phyloP scores from a whole-genome alignment of 2,888 invertebrate species.

The Xestia ashworthii region DNA sequence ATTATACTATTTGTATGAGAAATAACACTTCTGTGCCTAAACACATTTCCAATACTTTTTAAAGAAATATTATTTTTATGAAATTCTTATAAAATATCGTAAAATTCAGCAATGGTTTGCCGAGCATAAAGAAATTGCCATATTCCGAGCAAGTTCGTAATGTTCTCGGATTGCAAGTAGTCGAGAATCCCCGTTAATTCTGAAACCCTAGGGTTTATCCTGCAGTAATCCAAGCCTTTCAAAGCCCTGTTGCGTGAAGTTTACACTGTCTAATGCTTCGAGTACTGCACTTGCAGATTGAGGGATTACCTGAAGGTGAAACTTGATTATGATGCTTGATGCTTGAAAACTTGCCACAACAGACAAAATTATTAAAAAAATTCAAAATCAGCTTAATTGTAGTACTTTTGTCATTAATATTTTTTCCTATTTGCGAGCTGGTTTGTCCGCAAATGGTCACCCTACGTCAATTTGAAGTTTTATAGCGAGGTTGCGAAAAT shows the following conservation, averaged over 20 bases:
- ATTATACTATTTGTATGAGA: too few relatives aligned
- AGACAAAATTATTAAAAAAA: not conserved
- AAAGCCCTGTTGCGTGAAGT: constrained; percentile 24
- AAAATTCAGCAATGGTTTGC: not conserved
- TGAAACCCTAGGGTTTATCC: constrained; percentile 58
- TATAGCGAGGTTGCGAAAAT: too few relatives aligned
- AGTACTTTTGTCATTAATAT: not conserved
- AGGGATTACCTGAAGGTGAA: not conserved
- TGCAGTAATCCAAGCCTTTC: constrained; percentile 57
- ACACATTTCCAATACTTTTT: too few relatives aligned
- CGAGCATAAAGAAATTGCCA: not conserved
- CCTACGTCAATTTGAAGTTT: not conserved
- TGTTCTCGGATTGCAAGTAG: constrained; percentile 34
- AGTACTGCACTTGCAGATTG: not conserved
- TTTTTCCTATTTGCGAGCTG: not conserved
- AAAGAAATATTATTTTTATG: too few relatives aligned
- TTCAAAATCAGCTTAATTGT: not conserved
- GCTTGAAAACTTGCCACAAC: not conserved
- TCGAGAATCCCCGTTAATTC: constrained; percentile 52
- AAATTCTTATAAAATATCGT: not conserved
- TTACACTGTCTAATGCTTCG: not conserved
- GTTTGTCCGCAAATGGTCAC: not conserved
- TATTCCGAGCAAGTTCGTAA: not conserved
- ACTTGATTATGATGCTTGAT: not conserved
- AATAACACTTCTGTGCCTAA: too few relatives aligned